Evolutionary conservation across 2,797 vertebrate species (phyloP).

Genomic region (Toxotes lorentzi): DNA sequence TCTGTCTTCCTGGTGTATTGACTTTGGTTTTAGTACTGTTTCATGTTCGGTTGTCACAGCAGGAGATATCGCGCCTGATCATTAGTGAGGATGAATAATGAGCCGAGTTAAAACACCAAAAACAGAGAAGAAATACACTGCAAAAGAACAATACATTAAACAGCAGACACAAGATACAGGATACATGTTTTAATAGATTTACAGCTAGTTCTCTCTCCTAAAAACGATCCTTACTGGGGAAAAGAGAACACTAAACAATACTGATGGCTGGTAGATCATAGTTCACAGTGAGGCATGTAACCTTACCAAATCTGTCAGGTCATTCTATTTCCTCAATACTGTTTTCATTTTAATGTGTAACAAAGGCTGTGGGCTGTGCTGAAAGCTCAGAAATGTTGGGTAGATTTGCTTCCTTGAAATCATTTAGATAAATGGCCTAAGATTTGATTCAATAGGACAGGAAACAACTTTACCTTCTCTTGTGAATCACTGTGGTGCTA

Average conservation of each 20-base stretch:
- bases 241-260: not conserved
- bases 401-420: not conserved
- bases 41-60: slow-evolving; percentile 67
- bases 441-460: not conserved
- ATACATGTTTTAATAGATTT: slow-evolving; percentile 21
- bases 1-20: slow-evolving; percentile 74
- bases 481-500: not conserved
- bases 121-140: slow-evolving; percentile 27
- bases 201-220: not conserved
- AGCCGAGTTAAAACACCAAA: slow-evolving; percentile 60
- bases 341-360: not conserved
- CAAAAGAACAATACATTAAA: slow-evolving; percentile 18
- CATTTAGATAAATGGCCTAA: not conserved
- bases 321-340: not conserved
- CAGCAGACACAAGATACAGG: slow-evolving; percentile 24
- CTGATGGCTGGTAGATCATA: not conserved
- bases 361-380: not conserved
- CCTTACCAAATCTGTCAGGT: not conserved
- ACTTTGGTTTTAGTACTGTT: slow-evolving; percentile 65
- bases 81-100: slow-evolving; percentile 74
- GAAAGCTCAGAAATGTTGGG: not conserved
- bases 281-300: not conserved
- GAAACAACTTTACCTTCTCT: slow-evolving; percentile 14
- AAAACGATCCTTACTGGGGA: not conserved
- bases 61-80: slow-evolving; percentile 56